phyloP scores from a whole-genome alignment of 2,113 vertebrate species.

The Orcinus orca region DNA sequence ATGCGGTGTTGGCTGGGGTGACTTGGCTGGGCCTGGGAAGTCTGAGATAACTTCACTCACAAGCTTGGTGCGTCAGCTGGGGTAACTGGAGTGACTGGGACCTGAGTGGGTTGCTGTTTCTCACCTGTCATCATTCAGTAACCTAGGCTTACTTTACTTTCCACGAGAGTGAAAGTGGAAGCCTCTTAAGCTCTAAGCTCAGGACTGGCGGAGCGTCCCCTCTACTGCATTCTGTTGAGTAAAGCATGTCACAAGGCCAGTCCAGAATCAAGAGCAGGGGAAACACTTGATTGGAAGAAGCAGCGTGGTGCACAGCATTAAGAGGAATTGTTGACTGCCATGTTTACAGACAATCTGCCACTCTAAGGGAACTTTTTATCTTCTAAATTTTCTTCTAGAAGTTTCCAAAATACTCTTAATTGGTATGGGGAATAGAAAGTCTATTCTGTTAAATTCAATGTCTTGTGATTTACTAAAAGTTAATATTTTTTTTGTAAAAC shows the following conservation, averaged over 20 bases:
- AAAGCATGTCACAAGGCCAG: background rate
- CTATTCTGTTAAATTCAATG: background rate
- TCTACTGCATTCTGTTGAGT: background rate
- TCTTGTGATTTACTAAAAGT: background rate
- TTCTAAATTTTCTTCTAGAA: background rate
- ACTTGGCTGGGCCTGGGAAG: background rate
- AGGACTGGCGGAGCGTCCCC: fast-evolving
- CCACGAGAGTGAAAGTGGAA: background rate
- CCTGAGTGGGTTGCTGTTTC: background rate
- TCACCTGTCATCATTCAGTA: background rate
- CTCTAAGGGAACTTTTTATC: background rate
- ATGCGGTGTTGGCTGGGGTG: background rate
- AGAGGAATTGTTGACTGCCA: background rate
- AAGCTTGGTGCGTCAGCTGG: background rate
- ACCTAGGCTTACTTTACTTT: background rate
- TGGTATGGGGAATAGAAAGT: background rate
- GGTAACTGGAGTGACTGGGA: too few relatives aligned
- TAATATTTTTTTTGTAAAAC: background rate
- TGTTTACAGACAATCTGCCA: background rate
- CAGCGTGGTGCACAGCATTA: too few relatives aligned
- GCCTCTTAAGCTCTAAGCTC: background rate
- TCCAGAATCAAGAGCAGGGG: too few relatives aligned
- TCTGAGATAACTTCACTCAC: background rate
- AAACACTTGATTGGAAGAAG: background rate
- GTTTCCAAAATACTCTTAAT: background rate